Evolutionary conservation across 2,797 vertebrate species (phyloP).

Genomic region (Botia kubotai): DNA sequence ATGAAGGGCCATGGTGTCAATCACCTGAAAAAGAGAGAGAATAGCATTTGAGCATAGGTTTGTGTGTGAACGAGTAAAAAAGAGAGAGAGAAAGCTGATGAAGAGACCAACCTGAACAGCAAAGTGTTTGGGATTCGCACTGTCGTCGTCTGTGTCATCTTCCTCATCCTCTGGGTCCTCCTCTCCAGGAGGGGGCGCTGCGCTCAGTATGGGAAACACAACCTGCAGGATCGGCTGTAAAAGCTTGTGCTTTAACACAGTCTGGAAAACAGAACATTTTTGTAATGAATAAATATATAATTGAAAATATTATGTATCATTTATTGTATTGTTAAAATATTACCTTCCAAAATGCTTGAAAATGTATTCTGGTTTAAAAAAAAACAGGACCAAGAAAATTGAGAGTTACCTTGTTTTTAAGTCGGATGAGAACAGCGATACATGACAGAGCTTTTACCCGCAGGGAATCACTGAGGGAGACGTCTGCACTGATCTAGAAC

Average conservation of each 20-base stretch:
- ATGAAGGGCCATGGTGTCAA: slow-evolving; percentile 89
- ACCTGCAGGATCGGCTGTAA: slow-evolving; percentile 81
- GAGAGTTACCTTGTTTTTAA: slow-evolving; percentile 86
- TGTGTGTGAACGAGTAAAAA: not conserved
- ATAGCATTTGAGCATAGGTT: too few species aligned
- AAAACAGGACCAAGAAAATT: not conserved
- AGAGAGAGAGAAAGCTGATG: not conserved
- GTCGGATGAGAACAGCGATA: slow-evolving; percentile 84
- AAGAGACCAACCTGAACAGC: slow-evolving; percentile 74
- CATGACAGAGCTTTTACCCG: slow-evolving; percentile 87
- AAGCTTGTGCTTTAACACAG: slow-evolving; percentile 86
- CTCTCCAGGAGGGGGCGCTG: slow-evolving; percentile 82
- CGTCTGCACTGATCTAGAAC: slow-evolving; percentile 81
- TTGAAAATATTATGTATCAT: not conserved
- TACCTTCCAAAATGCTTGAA: not conserved
- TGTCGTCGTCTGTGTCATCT: slow-evolving; percentile 72
- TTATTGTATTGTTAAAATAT: not conserved
- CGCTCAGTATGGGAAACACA: slow-evolving; percentile 86
- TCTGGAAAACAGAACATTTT: slow-evolving; percentile 65
- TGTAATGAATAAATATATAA: not conserved
- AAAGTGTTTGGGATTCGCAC: slow-evolving; percentile 78
- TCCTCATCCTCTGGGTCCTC: slow-evolving; percentile 89
- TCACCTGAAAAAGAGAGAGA: slow-evolving; percentile 74
- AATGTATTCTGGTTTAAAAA: not conserved
- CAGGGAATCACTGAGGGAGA: slow-evolving; percentile 76